Evolutionary conservation across 1,140 invertebrate genomes (phyloP), one percentile per base, ranked within the genome.

Genomic region (Ladona fulva): DNA sequence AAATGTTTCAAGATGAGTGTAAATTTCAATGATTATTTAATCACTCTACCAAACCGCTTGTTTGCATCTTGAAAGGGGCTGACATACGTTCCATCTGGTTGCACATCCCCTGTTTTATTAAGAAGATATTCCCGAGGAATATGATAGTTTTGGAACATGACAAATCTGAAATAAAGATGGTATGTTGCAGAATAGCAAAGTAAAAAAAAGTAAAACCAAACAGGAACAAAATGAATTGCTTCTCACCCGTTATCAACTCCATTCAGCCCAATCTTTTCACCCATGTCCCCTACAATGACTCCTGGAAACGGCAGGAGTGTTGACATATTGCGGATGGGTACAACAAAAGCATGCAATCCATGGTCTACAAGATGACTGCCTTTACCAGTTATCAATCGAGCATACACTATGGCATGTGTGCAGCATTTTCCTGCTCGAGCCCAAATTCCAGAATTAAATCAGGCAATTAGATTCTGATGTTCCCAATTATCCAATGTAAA

Each of bases 101-200:
- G 93, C 7, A 99, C 94, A 86, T 97, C 94, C 11, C 94, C 94
- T 14, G 91, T 94, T 83, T 91, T 91, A 85, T 97, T 97, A 16
- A 98, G 86, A 12, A 98, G 86, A 85, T 91, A 91, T 83, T 91
- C 90, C 44, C 92, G 89, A 19, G 95, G 93, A 82, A 98, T 92
- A 79, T 89, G 86, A 84, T 95, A 96, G 80, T 97, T 90, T 78
- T 95, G 89, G 83, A 98, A 97, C 82, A 94, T 89, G 74, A 96
- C 84, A 83, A 97, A 97, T 5, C 94, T 94, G 82, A 16, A 85
- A 81, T 24, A 19, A 75, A 78, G 77, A 19, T 6, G 3, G 16
- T 12, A 66, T 22, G n/a, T 6, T 66, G 52, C 75, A 75, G 24
- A 37, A 52, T 59, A 77, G 0, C 16, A 42, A 24, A 44, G 59